Evolutionary conservation across 1,140 invertebrate genomes (phyloP), one percentile per base, ranked within the genome.

Genomic region (Cyphomyrmex costatus): DNA sequence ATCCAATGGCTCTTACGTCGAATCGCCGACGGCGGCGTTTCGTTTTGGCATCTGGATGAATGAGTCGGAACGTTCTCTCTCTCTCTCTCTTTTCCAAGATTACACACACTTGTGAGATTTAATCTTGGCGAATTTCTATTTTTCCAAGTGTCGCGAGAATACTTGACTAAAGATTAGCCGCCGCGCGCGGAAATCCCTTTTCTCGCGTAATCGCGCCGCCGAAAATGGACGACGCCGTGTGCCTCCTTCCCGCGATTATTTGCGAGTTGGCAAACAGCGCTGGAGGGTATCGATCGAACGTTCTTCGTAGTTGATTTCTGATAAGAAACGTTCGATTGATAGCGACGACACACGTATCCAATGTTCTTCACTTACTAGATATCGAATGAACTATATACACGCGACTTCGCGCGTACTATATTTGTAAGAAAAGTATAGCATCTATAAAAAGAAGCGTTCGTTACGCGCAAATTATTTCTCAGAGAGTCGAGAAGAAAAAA

Each of bases 221-320:
- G 68, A 74, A 60, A 73, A 73, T 83, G 53, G 53, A 73, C 3
- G 53, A 27, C 53, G n/a, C 49, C n/a, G n/a, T n/a, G n/a, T n/a
- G n/a, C n/a, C n/a, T 70, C 68, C 65, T 82, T 71, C 16, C 19
- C 33, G 12, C 36, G 66, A 82, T 82, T 82, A 82, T 60, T 60
- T 56, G 42, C 66, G 16, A 82, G 53, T 53, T 21, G 61, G n/a
- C 46, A n/a, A 79, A 77, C 46, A 63, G 27, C 53, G 33, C 30
- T 51, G 63, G 16, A 27, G 30, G 16, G 51, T 71, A 82, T 83
- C 68, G 79, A 83, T 83, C 68, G 68, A 60, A 73, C 24, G 19
- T 61, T 60, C 53, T 33, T 12, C 24, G 14, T 42, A 27, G 36
- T 49, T 73, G 53, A 73, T 56, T 60, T 58, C 24, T 30, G 66